phyloP scores from a whole-genome alignment of 2,797 vertebrate genomes.

The Bovichtus diacanthus region DNA sequence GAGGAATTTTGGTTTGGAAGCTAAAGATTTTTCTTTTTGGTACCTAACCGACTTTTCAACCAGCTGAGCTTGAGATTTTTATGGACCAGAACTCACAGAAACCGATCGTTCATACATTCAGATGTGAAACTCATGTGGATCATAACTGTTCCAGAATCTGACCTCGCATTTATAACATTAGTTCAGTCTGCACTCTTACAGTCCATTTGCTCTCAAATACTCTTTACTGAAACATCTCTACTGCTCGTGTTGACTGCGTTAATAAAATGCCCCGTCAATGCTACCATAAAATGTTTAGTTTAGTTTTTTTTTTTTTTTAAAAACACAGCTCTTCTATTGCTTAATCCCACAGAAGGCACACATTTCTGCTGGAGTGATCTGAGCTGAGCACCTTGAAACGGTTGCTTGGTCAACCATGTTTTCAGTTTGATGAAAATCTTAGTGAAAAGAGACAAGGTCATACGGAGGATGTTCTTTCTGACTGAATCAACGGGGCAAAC shows the following conservation, averaged over 20 bases:
- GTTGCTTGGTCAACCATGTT: constrained; percentile 57
- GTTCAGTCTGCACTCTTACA: not conserved
- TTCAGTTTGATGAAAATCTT: constrained; percentile 60
- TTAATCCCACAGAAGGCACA: constrained; percentile 35
- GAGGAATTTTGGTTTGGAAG: too few relatives aligned
- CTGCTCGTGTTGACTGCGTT: not conserved
- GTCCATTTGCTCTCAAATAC: not conserved
- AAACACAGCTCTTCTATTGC: not conserved
- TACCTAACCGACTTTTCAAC: not conserved
- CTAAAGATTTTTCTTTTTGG: not conserved
- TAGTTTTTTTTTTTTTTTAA: too few relatives aligned
- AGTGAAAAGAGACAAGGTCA: constrained; percentile 59
- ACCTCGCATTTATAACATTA: not conserved
- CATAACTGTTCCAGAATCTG: not conserved
- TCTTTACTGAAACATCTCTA: not conserved
- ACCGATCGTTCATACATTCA: not conserved
- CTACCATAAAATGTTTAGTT: not conserved
- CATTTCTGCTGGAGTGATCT: constrained; percentile 40
- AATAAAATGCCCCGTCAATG: not conserved
- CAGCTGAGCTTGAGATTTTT: not conserved
- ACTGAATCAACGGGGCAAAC: constrained; percentile 54
- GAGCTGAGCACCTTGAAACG: constrained; percentile 30
- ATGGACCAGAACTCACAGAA: not conserved
- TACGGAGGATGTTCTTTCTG: constrained; percentile 38
- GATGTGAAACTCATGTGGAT: not conserved